A percentile compares a stretch with the other conserved stretches of the same genome.
Conservation (phyloP, 2,888 invertebrate genomes). For the Acanthosepion lycidas region DNA sequence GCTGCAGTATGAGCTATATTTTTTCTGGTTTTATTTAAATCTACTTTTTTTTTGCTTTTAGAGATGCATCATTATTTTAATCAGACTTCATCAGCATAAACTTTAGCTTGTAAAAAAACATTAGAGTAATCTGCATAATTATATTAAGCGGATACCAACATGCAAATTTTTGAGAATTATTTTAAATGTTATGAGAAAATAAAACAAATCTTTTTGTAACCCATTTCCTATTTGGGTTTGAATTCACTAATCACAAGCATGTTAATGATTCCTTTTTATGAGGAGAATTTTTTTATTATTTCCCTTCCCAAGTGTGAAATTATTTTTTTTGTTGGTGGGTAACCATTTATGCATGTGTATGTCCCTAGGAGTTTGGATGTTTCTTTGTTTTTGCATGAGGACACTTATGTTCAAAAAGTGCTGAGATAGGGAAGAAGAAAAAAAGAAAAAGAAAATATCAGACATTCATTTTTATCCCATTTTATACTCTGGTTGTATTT, state of each 20-base stretch:
- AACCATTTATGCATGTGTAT: background rate
- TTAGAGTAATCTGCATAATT: background rate
- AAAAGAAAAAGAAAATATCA: too few species aligned
- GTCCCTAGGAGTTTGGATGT: background rate
- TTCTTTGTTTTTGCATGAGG: background rate
- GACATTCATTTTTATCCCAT: background rate
- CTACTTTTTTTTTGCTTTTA: background rate
- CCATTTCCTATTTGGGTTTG: background rate
- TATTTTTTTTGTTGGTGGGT: background rate
- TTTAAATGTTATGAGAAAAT: background rate
- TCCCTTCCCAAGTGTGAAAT: too few species aligned
- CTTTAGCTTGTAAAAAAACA: background rate
- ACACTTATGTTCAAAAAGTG: background rate
- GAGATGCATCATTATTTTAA: background rate
- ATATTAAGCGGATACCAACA: background rate
- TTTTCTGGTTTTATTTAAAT: background rate
- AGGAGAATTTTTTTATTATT: background rate
- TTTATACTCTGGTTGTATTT: background rate
- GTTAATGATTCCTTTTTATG: constrained; percentile 21
- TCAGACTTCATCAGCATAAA: background rate
- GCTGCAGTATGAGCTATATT: background rate
- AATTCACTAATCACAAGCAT: background rate
- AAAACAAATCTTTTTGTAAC: constrained; percentile 33
- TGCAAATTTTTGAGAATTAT: constrained; percentile 13
- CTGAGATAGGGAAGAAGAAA: background rate